Evolutionary conservation across 2,888 invertebrate genomes (phyloP).

Genomic region (Gisinianus flammeolus): DNA sequence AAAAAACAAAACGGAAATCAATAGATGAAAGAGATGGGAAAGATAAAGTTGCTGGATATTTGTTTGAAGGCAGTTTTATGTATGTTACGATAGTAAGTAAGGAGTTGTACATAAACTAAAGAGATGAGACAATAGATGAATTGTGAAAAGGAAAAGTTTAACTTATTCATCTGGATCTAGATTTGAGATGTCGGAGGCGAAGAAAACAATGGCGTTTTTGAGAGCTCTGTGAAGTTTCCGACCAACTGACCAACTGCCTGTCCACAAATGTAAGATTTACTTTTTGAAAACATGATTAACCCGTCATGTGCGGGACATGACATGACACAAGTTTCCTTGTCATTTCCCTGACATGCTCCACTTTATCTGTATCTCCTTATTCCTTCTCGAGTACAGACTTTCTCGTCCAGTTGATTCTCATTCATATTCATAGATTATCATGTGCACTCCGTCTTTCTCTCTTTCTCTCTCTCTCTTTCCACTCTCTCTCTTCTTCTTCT

Average conservation of each 20-base stretch:
- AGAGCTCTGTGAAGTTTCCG: background rate
- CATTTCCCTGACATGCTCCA: slow-evolving; percentile 22
- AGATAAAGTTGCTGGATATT: too few relatives aligned
- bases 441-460: too few relatives aligned
- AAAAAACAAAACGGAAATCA: too few relatives aligned
- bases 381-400: background rate
- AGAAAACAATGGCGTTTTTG: background rate
- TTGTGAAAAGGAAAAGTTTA: background rate
- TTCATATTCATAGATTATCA: too few relatives aligned
- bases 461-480: too few relatives aligned
- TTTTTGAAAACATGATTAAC: slow-evolving; percentile 27
- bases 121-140: too few relatives aligned
- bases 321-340: slow-evolving; percentile 28
- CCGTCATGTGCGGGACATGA: slow-evolving; percentile 21
- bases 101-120: too few relatives aligned
- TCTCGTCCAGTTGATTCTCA: too few relatives aligned
- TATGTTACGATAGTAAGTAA: too few relatives aligned
- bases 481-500: too few relatives aligned
- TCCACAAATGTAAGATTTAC: background rate
- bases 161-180: background rate
- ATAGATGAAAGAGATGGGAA: too few relatives aligned
- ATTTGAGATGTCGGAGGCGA: background rate
- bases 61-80: too few relatives aligned
- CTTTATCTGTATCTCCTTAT: background rate
- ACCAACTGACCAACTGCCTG: slow-evolving; percentile 5